A percentile compares a stretch with the other conserved stretches of the same genome.
Evolutionary conservation across 2,113 vertebrate species (phyloP).

Genomic region (Sceloporus tristichus): DNA sequence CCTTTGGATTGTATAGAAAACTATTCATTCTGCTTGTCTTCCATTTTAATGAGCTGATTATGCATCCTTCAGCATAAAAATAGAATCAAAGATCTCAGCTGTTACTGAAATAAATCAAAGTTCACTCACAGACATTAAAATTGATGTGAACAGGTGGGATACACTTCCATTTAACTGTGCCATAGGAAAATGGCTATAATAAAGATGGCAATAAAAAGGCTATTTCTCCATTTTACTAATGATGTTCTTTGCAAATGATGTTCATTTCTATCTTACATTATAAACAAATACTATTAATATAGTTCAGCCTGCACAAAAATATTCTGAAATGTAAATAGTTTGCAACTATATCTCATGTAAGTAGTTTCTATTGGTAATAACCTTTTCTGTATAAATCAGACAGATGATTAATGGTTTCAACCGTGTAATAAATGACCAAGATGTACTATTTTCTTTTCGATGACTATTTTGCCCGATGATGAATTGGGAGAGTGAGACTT

Average conservation of each 20-base stretch:
- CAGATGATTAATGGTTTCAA: neutral
- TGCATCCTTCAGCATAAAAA: neutral
- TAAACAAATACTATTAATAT: slow-evolving; percentile 1
- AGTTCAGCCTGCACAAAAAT: neutral
- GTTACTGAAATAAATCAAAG: slow-evolving; percentile 17
- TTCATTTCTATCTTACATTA: neutral
- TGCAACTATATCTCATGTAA: neutral
- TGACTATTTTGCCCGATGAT: neutral
- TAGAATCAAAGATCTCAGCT: neutral
- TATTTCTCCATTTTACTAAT: neutral
- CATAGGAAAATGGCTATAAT: slow-evolving; percentile 2
- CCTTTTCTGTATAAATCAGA: too few relatives aligned
- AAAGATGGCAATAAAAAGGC: slow-evolving; percentile 13
- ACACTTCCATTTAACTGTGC: neutral
- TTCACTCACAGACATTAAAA: neutral
- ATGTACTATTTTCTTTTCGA: neutral
- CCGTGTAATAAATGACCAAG: neutral
- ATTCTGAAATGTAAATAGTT: slow-evolving; percentile 7
- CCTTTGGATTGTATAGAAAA: neutral
- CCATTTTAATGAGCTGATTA: slow-evolving; percentile 33
- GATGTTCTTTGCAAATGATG: neutral
- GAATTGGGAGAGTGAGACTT: neutral
- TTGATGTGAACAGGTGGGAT: neutral
- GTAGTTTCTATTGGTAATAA: neutral
- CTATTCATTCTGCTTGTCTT: neutral